Base-by-base conservation (phyloP, 2,797 vertebrate genomes). In the Melanotaenia boesemani region DNA sequence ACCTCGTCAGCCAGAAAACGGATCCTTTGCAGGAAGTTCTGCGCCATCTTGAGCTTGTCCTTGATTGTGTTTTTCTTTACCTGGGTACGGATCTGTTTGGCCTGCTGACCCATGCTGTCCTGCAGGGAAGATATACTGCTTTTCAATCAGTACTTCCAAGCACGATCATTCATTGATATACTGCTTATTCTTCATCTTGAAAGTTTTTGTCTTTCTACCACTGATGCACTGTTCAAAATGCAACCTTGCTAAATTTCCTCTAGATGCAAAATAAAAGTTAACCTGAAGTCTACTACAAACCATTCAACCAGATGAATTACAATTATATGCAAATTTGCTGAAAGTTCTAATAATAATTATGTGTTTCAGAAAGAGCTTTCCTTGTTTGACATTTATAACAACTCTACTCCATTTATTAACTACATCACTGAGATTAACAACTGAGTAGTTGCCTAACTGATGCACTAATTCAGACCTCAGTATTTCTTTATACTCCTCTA, bases 1-100 rank as follows among this genome's bases (percentile, higher is more conserved):
- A 99, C 98, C 97, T 99, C 98, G 0, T 99, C 97, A 0, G 96
- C 95, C 48, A 99, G 92, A 90, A 99, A 99, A 1, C 98, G 95
- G 52, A 99, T 95, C 72, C 96, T 97, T 85, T 98, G 97, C 80
- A 99, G 93, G 91, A 98, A 98, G 89, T 96, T 97, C 72, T 96
- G 96, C 55, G 94, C 95, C 80, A 96, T 83, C 85, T 98, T 97
- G 76, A 99, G 89, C 89, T 97, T 98, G 72, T 99, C 98, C 66
- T 90, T 95, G 68, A 97, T 87, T 0, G 96, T 98, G 92, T 98
- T 97, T 52, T 94, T 97, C 95, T 99, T 99, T 74, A 99, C 97
- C 77, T 99, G 98, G 0, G 95, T 95, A 26, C 97, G 87, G 71
- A 98, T 94, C 28, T 92, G 92, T 24, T 94, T 95, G 4, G 97